Evolutionary conservation across 2,113 vertebrate genomes (phyloP).

Genomic region (Lamprotornis superbus): DNA sequence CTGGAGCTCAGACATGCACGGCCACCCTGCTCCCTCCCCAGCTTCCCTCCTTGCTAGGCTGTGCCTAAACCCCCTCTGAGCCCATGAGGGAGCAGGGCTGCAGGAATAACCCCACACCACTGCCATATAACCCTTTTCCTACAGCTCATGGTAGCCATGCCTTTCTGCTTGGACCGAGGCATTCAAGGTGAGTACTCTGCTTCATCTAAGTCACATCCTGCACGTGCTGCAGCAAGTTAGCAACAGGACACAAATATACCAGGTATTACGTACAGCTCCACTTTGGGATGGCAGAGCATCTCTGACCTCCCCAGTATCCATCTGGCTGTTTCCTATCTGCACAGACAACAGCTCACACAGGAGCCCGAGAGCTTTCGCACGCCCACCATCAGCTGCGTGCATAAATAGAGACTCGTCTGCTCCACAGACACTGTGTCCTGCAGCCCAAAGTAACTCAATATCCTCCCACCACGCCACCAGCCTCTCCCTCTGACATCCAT

Average conservation of each 20-base stretch:
- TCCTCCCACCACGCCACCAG: not conserved
- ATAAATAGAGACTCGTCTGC: not conserved
- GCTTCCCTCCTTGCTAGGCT: not conserved
- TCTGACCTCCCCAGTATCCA: not conserved
- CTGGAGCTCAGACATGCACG: not conserved
- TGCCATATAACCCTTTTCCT: fast-evolving
- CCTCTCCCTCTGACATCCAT: not conserved
- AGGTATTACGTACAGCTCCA: not conserved
- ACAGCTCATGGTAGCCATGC: fast-evolving
- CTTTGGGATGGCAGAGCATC: not conserved
- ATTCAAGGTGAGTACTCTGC: not conserved
- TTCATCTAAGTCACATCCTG: not conserved
- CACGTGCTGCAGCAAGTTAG: fast-evolving
- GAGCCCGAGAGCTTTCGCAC: not conserved
- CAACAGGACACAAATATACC: not conserved
- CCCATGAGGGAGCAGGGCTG: fast-evolving
- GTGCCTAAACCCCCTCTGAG: not conserved
- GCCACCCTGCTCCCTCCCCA: not conserved
- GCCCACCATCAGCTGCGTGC: fast-evolving
- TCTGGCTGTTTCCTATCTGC: not conserved
- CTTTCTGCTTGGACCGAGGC: fast-evolving
- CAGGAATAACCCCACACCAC: not conserved
- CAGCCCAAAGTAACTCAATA: constrained; percentile 1
- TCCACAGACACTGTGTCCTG: not conserved
- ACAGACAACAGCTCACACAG: not conserved